These are phyloP conservation scores for Hedychridium roseum DNA, from an alignment of 2,888 invertebrate species.

Conservation along the genomic window DNA sequence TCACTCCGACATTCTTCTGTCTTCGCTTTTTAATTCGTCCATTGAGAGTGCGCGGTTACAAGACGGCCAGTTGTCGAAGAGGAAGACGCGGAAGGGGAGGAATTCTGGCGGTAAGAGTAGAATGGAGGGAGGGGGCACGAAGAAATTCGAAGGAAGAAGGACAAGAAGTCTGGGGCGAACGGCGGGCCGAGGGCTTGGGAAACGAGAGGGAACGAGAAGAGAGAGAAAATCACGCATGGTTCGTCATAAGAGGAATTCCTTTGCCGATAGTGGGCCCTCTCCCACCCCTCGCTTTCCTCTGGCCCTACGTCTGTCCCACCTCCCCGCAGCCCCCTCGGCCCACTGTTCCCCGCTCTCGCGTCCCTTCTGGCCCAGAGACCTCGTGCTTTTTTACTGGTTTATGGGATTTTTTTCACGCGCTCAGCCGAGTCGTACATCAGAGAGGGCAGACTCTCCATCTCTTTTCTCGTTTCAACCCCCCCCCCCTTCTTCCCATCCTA, in stretches of 20 bases:
- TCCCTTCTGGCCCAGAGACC: constrained; percentile 46
- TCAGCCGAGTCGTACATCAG: constrained; percentile 61
- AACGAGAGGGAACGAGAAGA: constrained; percentile 29
- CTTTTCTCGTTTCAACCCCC: constrained; percentile 11
- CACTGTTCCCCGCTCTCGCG: constrained; percentile 3
- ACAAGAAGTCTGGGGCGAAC: too few species aligned
- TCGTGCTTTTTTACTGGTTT: constrained; percentile 62
- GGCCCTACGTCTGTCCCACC: constrained; percentile 20
- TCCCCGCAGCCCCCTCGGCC: constrained; percentile 17
- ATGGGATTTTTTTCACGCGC: constrained; percentile 63
- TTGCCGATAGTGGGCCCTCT: constrained; percentile 51
- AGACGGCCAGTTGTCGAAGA: constrained; percentile 17
- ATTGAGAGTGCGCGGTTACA: constrained; percentile 32
- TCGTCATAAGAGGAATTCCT: constrained; percentile 63
- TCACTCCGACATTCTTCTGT: constrained; percentile 52
- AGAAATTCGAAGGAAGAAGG: constrained; percentile 13
- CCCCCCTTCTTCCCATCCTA: constrained; percentile 17
- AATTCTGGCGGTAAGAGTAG: constrained; percentile 2
- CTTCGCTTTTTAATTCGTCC: constrained; percentile 48
- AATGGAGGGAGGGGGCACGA: constrained; percentile 3
- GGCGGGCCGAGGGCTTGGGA: too few species aligned
- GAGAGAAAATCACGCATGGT: constrained; percentile 60
- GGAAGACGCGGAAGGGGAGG: constrained; percentile 11
- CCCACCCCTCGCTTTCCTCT: constrained; percentile 19
- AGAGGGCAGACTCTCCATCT: constrained; percentile 41